Evolutionary conservation across 2,113 vertebrate genomes (phyloP).

Genomic region (Zosterops borbonicus): DNA sequence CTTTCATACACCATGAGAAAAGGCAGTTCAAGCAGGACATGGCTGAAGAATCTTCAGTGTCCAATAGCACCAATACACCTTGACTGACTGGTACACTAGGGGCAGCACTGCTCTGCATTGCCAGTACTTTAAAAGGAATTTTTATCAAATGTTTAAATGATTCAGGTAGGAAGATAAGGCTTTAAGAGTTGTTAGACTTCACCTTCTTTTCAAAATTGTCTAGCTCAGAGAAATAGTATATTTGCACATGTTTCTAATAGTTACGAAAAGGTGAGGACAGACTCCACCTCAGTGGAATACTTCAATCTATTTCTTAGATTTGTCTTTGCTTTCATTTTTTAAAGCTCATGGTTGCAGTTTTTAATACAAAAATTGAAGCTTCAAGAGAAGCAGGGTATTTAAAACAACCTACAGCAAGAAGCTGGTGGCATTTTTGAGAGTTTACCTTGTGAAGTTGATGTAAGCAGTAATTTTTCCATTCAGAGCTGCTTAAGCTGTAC

Average conservation of each 20-base stretch:
- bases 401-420: neutral
- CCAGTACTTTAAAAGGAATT: neutral
- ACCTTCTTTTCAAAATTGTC: neutral
- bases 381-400: constrained; percentile 42
- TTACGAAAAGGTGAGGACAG: neutral
- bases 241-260: neutral
- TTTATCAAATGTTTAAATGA: neutral
- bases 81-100: neutral
- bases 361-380: constrained; percentile 21
- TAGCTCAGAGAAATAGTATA: neutral
- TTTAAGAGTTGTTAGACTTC: neutral
- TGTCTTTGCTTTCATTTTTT: constrained; percentile 58
- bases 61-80: neutral
- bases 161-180: neutral
- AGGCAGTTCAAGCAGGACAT: neutral
- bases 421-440: neutral
- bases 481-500: constrained; percentile 5
- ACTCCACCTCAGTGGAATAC: neutral
- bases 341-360: constrained; percentile 34
- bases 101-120: neutral
- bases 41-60: neutral
- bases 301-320: constrained; percentile 51
- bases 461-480: neutral
- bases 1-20: neutral
- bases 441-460: neutral